A percentile compares a stretch with the other conserved stretches of the same genome.
Conservation (phyloP, 2,888 invertebrate species). For the Mimas tiliae region DNA sequence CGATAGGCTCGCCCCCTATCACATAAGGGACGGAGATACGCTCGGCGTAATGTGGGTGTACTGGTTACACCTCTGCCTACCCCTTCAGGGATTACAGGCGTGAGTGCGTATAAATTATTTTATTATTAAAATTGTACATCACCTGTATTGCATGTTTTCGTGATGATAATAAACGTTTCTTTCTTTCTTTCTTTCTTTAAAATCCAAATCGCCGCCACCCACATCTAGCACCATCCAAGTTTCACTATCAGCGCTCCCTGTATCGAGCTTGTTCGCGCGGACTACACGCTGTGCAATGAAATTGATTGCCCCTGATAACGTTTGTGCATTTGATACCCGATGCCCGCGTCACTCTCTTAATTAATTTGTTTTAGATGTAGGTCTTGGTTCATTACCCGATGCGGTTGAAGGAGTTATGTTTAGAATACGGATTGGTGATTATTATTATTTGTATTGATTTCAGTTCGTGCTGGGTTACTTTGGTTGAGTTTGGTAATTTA, state of each 20-base stretch:
- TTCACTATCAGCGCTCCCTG: constrained; percentile 52
- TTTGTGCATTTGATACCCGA: constrained; percentile 27
- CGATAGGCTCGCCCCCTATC: too few species aligned
- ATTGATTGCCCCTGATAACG: constrained; percentile 61
- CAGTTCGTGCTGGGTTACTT: not conserved
- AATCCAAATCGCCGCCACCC: constrained; percentile 31
- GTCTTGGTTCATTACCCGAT: constrained; percentile 4
- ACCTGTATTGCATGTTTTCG: too few species aligned
- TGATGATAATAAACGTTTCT: too few species aligned
- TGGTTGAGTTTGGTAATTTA: not conserved
- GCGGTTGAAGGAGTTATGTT: not conserved
- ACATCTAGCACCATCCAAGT: constrained; percentile 40
- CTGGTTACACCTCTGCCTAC: too few species aligned
- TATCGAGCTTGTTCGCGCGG: constrained; percentile 58
- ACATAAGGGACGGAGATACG: too few species aligned
- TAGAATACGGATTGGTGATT: not conserved
- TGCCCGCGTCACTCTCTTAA: constrained; percentile 23
- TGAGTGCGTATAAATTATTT: too few species aligned
- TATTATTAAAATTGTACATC: too few species aligned
- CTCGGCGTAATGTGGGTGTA: too few species aligned
- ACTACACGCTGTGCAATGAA: constrained; percentile 51
- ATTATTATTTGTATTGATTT: too few species aligned
- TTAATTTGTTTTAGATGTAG: constrained; percentile 26
- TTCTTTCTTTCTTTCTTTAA: too few species aligned
- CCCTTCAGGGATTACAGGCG: too few species aligned